A percentile compares a stretch with the other conserved stretches of the same genome.
These are phyloP conservation scores for Bacillus rossius DNA, from an alignment of 1,140 invertebrate genomes.

Conservation along the genomic window DNA sequence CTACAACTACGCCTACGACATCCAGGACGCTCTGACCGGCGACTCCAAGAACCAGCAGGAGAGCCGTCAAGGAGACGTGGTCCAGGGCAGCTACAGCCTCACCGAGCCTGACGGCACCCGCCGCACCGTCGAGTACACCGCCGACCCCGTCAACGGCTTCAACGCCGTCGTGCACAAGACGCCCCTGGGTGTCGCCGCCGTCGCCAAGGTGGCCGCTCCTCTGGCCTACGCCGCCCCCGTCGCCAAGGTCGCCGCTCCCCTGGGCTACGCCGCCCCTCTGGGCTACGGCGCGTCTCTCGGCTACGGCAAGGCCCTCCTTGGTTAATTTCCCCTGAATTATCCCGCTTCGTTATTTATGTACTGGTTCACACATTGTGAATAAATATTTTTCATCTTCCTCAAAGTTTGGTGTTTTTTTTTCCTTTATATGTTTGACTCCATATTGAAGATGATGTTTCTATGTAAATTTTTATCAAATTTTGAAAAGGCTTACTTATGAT, in stretches of 20 bases:
- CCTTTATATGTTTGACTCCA: too few relatives aligned
- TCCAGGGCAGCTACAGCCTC: constrained; percentile 19
- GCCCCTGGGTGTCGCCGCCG: constrained; percentile 3
- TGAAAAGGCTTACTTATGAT: too few relatives aligned
- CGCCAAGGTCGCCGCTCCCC: constrained; percentile 14
- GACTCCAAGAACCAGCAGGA: constrained; percentile 20
- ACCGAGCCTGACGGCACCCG: constrained; percentile 20
- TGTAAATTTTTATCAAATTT: too few relatives aligned
- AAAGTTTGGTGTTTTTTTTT: too few relatives aligned
- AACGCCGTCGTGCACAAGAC: constrained; percentile 22
- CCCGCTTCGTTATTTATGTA: too few relatives aligned
- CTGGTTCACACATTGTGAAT: too few relatives aligned
- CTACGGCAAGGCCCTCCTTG: too few relatives aligned
- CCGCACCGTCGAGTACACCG: constrained; percentile 22
- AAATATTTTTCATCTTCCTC: too few relatives aligned
- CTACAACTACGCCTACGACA: constrained; percentile 17
- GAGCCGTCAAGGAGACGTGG: constrained; percentile 18
- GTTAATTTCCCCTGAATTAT: too few relatives aligned
- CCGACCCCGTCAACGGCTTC: constrained; percentile 22
- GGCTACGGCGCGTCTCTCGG: too few relatives aligned
- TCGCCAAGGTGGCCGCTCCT: constrained; percentile 23
- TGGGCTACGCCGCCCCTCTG: too few relatives aligned
- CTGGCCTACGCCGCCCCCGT: constrained; percentile 30
- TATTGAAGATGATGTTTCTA: too few relatives aligned
- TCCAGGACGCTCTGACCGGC: constrained; percentile 18